Conservation (phyloP, 2,888 invertebrate species). For the Litoditis marina region DNA sequence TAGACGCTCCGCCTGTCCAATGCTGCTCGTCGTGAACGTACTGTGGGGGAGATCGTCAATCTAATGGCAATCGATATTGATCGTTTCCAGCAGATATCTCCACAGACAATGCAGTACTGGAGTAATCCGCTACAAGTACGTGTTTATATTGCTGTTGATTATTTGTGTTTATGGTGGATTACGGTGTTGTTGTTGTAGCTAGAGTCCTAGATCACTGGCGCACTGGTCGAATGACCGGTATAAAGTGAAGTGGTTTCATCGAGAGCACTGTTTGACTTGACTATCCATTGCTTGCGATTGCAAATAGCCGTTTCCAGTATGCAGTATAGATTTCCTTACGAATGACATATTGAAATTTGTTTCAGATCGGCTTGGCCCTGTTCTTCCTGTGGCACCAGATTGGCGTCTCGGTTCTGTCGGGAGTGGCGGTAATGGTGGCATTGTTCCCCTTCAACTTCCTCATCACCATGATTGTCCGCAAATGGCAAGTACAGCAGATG, state of each 20-base stretch:
- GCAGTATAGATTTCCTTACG: neutral
- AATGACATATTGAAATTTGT: neutral
- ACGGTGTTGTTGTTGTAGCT: no score
- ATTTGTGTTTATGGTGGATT: no score
- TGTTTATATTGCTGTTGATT: no score
- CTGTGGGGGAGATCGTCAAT: conserved; percentile 67
- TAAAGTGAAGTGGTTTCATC: neutral
- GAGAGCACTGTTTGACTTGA: neutral
- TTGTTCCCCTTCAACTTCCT: conserved; percentile 70
- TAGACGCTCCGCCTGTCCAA: conserved; percentile 64
- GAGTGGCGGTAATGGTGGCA: conserved; percentile 88
- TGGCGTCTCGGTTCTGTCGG: conserved; percentile 83
- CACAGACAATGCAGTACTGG: conserved; percentile 60
- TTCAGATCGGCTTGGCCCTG: conserved; percentile 43
- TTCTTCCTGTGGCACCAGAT: conserved; percentile 65
- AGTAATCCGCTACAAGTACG: conserved; percentile 56
- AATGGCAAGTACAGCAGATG: conserved; percentile 75
- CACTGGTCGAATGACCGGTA: no score
- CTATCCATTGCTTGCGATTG: no score
- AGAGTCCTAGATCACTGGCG: no score
- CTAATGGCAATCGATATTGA: conserved; percentile 67
- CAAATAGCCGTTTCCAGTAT: no score
- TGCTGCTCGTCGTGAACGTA: conserved; percentile 64
- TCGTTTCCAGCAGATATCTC: conserved; percentile 62
- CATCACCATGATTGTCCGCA: conserved; percentile 58